Percentiles rank a stretch among this genome's conserved stretches.
These are phyloP conservation scores for Choreutis nemorana DNA, from an alignment of 2,888 invertebrate genomes.

Conservation along the genomic window DNA sequence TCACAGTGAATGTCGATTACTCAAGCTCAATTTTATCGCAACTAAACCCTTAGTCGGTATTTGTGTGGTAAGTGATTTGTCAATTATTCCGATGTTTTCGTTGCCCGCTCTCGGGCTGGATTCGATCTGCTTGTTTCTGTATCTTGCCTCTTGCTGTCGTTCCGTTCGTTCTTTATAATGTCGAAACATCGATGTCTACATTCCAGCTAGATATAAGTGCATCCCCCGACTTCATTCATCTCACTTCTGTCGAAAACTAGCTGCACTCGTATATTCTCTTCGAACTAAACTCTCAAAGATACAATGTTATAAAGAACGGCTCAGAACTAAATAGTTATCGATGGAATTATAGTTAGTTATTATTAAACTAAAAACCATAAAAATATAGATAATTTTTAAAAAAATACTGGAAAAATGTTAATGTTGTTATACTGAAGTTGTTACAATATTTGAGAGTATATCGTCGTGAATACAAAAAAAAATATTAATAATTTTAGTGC, in stretches of 20 bases:
- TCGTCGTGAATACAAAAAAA: constrained; percentile 51
- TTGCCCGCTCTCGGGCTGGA: constrained; percentile 11
- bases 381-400: constrained; percentile 49
- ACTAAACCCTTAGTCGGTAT: constrained; percentile 47
- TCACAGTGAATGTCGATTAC: constrained; percentile 48
- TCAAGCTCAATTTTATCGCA: constrained; percentile 60
- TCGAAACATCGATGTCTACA: constrained; percentile 14
- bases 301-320: constrained; percentile 19
- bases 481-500: constrained; percentile 47
- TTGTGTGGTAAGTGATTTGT: constrained; percentile 45
- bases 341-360: constrained; percentile 48
- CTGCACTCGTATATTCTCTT: neutral
- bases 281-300: neutral
- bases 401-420: constrained; percentile 56
- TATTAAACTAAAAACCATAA: constrained; percentile 30
- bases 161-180: constrained; percentile 2
- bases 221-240: neutral
- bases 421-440: constrained; percentile 66
- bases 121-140: neutral
- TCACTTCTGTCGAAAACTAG: neutral
- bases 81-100: constrained; percentile 41
- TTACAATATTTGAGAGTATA: constrained; percentile 68
- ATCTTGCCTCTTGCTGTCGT: constrained; percentile 17
- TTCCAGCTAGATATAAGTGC: constrained; percentile 16
- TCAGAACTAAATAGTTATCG: constrained; percentile 28